Base-by-base conservation (phyloP, 2,888 invertebrate genomes). In the Listrodromus nycthemerus region DNA sequence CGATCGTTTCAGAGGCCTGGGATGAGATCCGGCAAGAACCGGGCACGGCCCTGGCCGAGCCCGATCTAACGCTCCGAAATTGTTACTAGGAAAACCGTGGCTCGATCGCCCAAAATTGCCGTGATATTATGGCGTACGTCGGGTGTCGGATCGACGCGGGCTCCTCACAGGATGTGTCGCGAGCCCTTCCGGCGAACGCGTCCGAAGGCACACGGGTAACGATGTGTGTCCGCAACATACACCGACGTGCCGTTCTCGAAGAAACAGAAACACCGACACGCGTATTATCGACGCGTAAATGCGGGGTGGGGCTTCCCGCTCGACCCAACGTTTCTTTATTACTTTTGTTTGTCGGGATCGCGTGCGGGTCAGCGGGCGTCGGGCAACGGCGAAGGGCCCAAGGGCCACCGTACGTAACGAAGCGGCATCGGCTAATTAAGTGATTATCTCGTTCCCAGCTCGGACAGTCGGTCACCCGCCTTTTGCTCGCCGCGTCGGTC, bases 401-500 rank as follows among this genome's bases (percentile, higher is more conserved):
- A 63, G 76, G 73, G 73, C 71, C 76, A 67, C 73, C 30, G 63
- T 73, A 73, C 76, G 76, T 80, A 83, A 81, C 69, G 73, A 79
- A 78, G 67, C 80, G 82, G 85, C 82, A 85, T 85, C 84, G 83
- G 86, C 86, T 90, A 91, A 91, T 91, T 91, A 91, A 91, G 90
- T 89, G 89, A 90, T 91, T 89, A 91, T 90, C 90, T 90, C 87
- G 85, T 91, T 85, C 81, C 88, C 79, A 75, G 81, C 80, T 78
- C 86, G 85, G 87, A 89, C 88, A 87, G 87, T 89, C 88, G 88
- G 86, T 84, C 88, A 87, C 75, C 80, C 78, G 69, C 71, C 69
- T 37, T 67, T 82, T 80, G 66, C 67, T 69, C 80, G 83, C 75
- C 70, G 79, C 78, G 74, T 65, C 67, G 82, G 67, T 83, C 78